phyloP scores from a whole-genome alignment of 2,888 invertebrate genomes.

The Hypomecis punctinalis region DNA sequence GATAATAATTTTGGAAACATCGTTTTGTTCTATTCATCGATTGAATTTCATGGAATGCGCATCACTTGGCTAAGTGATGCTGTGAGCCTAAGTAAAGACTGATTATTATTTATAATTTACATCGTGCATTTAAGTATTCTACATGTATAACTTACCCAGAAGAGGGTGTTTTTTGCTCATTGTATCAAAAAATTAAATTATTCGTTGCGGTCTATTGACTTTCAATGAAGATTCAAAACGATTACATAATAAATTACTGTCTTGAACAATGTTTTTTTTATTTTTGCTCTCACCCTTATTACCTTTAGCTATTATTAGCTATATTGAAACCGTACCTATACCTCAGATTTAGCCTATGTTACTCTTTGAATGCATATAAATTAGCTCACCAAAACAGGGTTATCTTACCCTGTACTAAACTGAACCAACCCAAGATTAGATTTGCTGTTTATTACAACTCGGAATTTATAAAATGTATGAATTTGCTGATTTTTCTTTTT shows the following conservation, averaged over 20 bases:
- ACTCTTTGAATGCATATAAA: too few species aligned
- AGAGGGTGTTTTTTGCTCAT: constrained; percentile 72
- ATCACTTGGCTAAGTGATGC: constrained; percentile 46
- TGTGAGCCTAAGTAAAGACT: constrained; percentile 80
- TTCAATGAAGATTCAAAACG: constrained; percentile 59
- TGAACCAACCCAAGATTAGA: too few species aligned
- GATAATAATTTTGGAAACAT: neutral
- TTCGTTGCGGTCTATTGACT: constrained; percentile 81
- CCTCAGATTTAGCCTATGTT: too few species aligned
- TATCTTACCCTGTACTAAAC: too few species aligned
- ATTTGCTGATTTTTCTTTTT: too few species aligned
- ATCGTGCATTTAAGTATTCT: constrained; percentile 55
- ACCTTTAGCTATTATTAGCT: too few species aligned
- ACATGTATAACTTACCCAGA: constrained; percentile 30
- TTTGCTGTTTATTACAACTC: too few species aligned
- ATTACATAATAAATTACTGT: constrained; percentile 56
- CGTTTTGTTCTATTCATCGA: constrained; percentile 39
- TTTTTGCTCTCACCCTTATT: constrained; percentile 17
- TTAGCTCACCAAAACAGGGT: too few species aligned
- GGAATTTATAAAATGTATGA: too few species aligned
- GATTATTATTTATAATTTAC: constrained; percentile 70
- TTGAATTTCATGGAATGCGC: constrained; percentile 57
- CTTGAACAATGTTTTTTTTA: constrained; percentile 42
- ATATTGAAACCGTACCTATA: too few species aligned
- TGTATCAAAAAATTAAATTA: constrained; percentile 65